Percentiles rank a stretch among this genome's conserved stretches.
These are phyloP conservation scores for Podarcis raffonei DNA, from an alignment of 2,113 vertebrate species.

Conservation along the genomic window DNA sequence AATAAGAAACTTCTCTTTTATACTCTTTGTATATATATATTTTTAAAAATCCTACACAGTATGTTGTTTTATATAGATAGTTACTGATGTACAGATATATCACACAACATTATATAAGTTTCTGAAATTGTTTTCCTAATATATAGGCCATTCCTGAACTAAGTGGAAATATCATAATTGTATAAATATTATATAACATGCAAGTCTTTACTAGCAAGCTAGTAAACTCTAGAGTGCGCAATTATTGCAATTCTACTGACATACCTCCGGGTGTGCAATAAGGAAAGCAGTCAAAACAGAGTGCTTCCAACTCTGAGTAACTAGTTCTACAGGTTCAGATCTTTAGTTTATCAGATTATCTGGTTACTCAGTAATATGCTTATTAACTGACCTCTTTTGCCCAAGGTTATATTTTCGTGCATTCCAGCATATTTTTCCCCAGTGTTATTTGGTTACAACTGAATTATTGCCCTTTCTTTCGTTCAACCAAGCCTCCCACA, in stretches of 20 bases:
- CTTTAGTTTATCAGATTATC: constrained; percentile 64
- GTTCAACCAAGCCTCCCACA: neutral
- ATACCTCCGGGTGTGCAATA: constrained; percentile 63
- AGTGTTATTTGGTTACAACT: neutral
- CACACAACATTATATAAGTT: neutral
- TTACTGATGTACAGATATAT: no score
- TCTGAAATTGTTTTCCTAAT: constrained; percentile 6
- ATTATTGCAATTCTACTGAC: constrained; percentile 50
- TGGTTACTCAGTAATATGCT: constrained; percentile 56
- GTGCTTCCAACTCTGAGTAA: constrained; percentile 58
- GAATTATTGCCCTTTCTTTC: neutral
- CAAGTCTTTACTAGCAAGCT: constrained; percentile 58
- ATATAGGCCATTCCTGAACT: constrained; percentile 38
- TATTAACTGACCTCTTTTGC: constrained; percentile 60
- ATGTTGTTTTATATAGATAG: neutral
- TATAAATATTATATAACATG: constrained; percentile 59
- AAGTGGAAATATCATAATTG: constrained; percentile 34
- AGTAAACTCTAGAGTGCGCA: constrained; percentile 48
- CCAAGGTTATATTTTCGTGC: constrained; percentile 62
- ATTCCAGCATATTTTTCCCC: constrained; percentile 38
- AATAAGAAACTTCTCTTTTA: neutral
- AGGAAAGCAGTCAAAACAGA: constrained; percentile 63
- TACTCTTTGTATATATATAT: neutral
- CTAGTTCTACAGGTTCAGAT: constrained; percentile 62
- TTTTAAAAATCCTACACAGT: neutral